Evolutionary conservation across 2,797 vertebrate genomes (phyloP).

Genomic region (Babyrousa celebensis): DNA sequence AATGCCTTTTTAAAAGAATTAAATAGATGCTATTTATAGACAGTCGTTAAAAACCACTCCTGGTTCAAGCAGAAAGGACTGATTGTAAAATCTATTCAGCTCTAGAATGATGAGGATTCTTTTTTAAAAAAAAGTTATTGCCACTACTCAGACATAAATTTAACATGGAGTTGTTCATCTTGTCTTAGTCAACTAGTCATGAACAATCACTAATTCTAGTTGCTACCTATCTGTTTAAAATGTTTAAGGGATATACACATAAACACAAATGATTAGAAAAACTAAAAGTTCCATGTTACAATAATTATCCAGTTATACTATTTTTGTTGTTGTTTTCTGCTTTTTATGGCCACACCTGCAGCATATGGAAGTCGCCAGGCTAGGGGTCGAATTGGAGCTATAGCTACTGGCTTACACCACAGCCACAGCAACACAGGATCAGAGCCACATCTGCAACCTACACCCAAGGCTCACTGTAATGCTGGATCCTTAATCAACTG

Average conservation of each 20-base stretch:
- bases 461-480: no score
- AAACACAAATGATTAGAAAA: background rate
- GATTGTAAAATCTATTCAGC: background rate
- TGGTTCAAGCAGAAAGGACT: background rate
- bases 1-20: constrained; percentile 24
- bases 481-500: no score
- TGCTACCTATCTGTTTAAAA: constrained; percentile 19
- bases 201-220: background rate
- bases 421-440: no score
- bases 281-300: background rate
- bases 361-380: no score
- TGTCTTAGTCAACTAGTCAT: background rate
- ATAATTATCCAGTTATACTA: background rate
- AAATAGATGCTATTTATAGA: background rate
- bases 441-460: no score
- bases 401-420: no score
- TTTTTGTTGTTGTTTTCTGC: background rate
- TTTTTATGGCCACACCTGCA: no score
- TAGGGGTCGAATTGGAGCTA: no score
- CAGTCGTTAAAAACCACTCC: constrained; percentile 43
- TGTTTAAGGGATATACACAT: background rate
- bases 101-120: background rate
- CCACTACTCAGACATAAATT: background rate
- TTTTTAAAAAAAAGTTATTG: background rate
- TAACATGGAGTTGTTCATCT: background rate